Evolutionary conservation across 2,888 invertebrate species (phyloP).

Genomic region (Acanthosepion esculentum): DNA sequence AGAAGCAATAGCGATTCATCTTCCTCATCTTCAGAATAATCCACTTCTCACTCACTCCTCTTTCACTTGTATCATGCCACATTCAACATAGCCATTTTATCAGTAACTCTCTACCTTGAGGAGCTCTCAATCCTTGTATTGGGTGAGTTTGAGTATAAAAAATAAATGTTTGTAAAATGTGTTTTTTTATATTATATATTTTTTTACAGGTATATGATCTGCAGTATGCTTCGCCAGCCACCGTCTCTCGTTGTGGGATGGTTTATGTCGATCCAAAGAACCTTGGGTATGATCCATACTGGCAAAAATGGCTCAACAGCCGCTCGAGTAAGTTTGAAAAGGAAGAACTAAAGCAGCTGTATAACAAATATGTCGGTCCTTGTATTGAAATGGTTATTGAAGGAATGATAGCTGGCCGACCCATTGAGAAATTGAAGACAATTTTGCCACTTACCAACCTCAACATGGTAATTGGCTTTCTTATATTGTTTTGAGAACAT

Average conservation of each 20-base stretch:
- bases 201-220: slow-evolving; percentile 84
- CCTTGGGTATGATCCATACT: slow-evolving; percentile 88
- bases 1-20: too few species aligned
- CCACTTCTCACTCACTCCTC: too few species aligned
- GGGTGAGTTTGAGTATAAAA: too few species aligned
- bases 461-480: slow-evolving; percentile 82
- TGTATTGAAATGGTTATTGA: slow-evolving; percentile 84
- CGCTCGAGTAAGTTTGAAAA: slow-evolving; percentile 66
- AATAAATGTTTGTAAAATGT: neutral
- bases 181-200: neutral
- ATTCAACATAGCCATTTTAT: too few species aligned
- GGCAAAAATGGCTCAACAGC: slow-evolving; percentile 84
- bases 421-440: slow-evolving; percentile 82
- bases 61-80: too few species aligned
- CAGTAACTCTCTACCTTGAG: too few species aligned
- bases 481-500: neutral
- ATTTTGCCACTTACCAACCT: slow-evolving; percentile 89
- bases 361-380: slow-evolving; percentile 84
- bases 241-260: slow-evolving; percentile 94
- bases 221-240: slow-evolving; percentile 92
- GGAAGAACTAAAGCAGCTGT: slow-evolving; percentile 77
- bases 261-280: slow-evolving; percentile 95
- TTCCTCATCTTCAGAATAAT: too few species aligned
- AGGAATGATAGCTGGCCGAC: slow-evolving; percentile 82
- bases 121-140: too few species aligned